Evolutionary conservation across 2,888 invertebrate genomes (phyloP).

Genomic region (Cacoxenus indagator): DNA sequence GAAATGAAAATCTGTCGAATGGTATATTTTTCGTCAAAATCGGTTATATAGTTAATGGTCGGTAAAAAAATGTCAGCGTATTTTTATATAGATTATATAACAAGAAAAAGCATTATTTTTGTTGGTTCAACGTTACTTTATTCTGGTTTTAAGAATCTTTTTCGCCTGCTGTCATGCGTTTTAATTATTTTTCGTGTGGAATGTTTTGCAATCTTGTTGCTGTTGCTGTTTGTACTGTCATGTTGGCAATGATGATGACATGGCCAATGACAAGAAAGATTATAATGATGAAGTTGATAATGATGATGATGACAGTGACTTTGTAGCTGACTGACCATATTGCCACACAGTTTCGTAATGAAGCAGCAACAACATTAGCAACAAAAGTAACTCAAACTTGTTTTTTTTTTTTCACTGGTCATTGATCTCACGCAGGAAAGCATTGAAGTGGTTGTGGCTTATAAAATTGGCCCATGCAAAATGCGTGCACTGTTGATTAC

Average conservation of each 20-base stretch:
- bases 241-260: slow-evolving; percentile 25
- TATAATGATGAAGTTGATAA: slow-evolving; percentile 26
- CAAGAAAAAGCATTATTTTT: neutral
- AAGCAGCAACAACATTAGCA: neutral
- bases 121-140: too few species aligned
- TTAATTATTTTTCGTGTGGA: slow-evolving; percentile 58
- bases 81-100: neutral
- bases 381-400: too few species aligned
- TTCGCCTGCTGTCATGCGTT: slow-evolving; percentile 52
- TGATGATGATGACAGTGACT: slow-evolving; percentile 41
- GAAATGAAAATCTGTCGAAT: too few species aligned
- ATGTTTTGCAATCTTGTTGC: slow-evolving; percentile 32
- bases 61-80: neutral
- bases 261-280: slow-evolving; percentile 24
- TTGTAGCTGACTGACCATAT: slow-evolving; percentile 33
- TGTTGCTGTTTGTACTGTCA: slow-evolving; percentile 38
- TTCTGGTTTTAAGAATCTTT: slow-evolving; percentile 2
- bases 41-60: too few species aligned
- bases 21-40: too few species aligned
- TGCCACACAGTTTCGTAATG: neutral
- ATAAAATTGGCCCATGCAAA: neutral
- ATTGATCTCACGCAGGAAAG: too few species aligned
- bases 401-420: too few species aligned
- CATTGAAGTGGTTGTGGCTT: too few species aligned
- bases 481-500: neutral